phyloP scores from a whole-genome alignment of 2,888 invertebrate species.

The Zelleria hepariella region DNA sequence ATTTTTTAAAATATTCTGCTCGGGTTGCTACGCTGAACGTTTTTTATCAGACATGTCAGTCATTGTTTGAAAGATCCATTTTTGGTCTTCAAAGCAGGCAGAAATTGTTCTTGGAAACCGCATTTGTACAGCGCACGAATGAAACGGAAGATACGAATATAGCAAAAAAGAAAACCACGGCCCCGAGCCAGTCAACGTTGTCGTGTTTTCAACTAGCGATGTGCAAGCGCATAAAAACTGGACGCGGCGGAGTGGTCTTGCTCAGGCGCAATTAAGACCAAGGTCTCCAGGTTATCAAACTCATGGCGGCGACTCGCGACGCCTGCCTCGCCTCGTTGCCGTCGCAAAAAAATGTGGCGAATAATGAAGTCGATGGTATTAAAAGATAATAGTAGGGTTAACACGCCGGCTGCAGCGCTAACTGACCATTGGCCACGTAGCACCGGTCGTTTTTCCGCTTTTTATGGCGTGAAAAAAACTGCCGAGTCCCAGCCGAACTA shows the following conservation, averaged over 20 bases:
- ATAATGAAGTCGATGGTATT: constrained; percentile 68
- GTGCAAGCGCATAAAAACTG: constrained; percentile 70
- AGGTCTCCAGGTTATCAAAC: constrained; percentile 73
- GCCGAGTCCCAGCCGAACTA: not conserved
- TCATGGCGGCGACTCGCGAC: constrained; percentile 56
- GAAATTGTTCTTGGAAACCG: not conserved
- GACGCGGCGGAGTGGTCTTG: constrained; percentile 63
- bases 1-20: not conserved
- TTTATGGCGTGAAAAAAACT: constrained; percentile 20
- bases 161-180: constrained; percentile 19
- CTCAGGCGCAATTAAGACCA: constrained; percentile 71
- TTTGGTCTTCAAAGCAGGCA: not conserved
- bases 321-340: constrained; percentile 54
- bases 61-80: not conserved
- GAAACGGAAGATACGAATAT: not conserved
- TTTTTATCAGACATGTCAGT: not conserved
- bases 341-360: constrained; percentile 65
- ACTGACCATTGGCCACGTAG: constrained; percentile 25
- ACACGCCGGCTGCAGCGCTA: constrained; percentile 47
- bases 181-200: constrained; percentile 28
- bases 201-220: constrained; percentile 66
- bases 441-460: constrained; percentile 26
- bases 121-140: not conserved
- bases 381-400: constrained; percentile 64
- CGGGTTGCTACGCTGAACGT: not conserved